Base-by-base conservation (phyloP, 2,113 vertebrate species). In the Aldabrachelys gigantea region DNA sequence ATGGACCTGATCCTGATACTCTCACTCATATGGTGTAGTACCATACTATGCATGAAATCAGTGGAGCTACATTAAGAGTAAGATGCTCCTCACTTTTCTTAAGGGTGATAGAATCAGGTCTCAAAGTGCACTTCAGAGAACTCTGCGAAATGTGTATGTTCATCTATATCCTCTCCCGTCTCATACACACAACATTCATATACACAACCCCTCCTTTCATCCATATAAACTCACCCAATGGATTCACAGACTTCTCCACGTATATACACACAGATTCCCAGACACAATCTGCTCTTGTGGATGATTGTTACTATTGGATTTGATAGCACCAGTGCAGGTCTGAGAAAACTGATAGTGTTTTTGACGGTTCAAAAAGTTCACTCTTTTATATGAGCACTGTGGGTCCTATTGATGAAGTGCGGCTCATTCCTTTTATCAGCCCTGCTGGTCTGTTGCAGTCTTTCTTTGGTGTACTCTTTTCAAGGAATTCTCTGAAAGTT, bases 231-330 rank as follows among this genome's bases (percentile, higher is more conserved):
- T 31, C 14, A 31, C 29, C 14, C 29, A 31, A 35, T 31, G 59
- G 13, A 17, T 9, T 78, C 35, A 52, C 54, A 35, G 6, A 75
- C 53, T 87, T 11, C 16, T 47, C 44, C 65, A 19, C 35, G 7
- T 35, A 35, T 65, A 78, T n/a, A 59, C 41, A 19, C 8, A 72
- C n/a, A 50, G 65, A 8, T 16, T 25, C 56, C 35, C n/a, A 54
- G 53, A 76, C 17, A 17, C 9, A 52, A 93, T 93, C 82, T 84
- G 21, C 49, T 96, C n/a, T 56, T 82, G 56, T n/a, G 56, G 53
- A 72, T 94, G 89, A 88, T 76, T 88, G n/a, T 79, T 90, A 52
- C 85, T 62, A 50, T 41, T 65, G 44, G 75, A 80, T 88, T 93
- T 85, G 78, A 88, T 83, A 84, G 56, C 62, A 65, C n/a, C 83